These are phyloP conservation scores for Labeo rohita DNA, from an alignment of 2,113 vertebrate genomes.

Conservation along the genomic window DNA sequence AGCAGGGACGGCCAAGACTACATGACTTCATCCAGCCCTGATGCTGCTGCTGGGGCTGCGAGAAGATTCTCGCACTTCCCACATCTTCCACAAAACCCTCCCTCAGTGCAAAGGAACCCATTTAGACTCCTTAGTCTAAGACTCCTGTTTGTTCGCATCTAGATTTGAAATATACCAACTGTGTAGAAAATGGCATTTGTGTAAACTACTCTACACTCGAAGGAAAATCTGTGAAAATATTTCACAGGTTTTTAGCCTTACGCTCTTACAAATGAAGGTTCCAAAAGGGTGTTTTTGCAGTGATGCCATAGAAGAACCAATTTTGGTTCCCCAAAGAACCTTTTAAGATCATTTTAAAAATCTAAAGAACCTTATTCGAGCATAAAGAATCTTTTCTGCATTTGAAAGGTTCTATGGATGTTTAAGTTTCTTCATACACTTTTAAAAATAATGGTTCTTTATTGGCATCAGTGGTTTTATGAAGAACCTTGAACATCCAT, in stretches of 20 bases:
- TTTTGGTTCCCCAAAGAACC: too few species aligned
- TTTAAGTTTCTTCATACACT: too few species aligned
- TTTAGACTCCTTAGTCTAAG: neutral
- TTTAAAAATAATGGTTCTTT: neutral
- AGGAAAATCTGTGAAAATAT: too few species aligned
- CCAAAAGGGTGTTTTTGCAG: too few species aligned
- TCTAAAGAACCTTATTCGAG: too few species aligned
- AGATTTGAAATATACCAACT: neutral
- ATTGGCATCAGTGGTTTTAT: neutral
- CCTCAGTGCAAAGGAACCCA: neutral
- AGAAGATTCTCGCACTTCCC: neutral
- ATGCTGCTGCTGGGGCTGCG: neutral
- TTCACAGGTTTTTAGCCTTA: too few species aligned
- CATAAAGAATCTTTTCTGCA: too few species aligned
- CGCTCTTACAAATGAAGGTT: too few species aligned
- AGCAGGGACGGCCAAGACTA: neutral
- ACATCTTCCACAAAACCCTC: neutral
- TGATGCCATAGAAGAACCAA: too few species aligned
- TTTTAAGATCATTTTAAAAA: too few species aligned
- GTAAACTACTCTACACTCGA: neutral
- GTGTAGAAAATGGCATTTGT: neutral
- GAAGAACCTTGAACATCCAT: neutral
- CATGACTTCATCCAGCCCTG: constrained; percentile 34
- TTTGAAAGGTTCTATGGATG: too few species aligned
- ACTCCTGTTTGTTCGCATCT: neutral